Evolutionary conservation across 2,113 vertebrate genomes (phyloP), one percentile per base, ranked within the genome.

Genomic region (Gasterosteus nipponicus): DNA sequence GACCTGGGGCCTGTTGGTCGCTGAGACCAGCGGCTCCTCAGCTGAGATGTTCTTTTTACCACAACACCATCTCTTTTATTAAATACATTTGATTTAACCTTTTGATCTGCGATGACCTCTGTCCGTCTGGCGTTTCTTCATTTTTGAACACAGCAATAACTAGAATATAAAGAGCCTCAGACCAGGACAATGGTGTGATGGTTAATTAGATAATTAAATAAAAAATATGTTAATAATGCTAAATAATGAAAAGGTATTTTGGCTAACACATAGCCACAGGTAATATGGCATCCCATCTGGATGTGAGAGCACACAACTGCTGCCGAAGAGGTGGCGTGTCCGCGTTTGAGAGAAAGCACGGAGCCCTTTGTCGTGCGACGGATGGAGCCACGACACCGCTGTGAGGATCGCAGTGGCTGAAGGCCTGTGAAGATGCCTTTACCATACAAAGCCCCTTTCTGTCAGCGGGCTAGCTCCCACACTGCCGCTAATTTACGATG

Each of bases 401-500:
- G 71, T 59, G 78, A 86, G 72, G 85, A 89, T 81, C 76, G 66
- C 84, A 75, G 77, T 54, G 69, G 58, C 80, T 71, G 78, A 57
- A 18, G 81, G 68, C 82, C 81, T 88, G 87, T 86, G 86, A 91
- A 89, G 89, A 93, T 89, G 85, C 88, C 80, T 77, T 84, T 22
- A 78, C 75, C 78, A 86, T 88, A 94, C 93, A 94, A 95, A 95
- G 94, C 88, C 87, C 87, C 88, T 90, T 94, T 92, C 91, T 91
- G 93, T 94, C 91, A 88, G 85, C 84, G 60, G 89, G 93, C 93
- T 93, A 82, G 91, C 89, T 91, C 92, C 89, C 89, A 91, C 92
- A 90, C 86, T 89, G 94, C 84, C 92, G 93, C 93, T 93, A 94
- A 95, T 95, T 94, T 95, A 94, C 90, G 89, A 93, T 94, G 94